Conservation (phyloP, 2,113 vertebrate species). For the Scomber scombrus region DNA sequence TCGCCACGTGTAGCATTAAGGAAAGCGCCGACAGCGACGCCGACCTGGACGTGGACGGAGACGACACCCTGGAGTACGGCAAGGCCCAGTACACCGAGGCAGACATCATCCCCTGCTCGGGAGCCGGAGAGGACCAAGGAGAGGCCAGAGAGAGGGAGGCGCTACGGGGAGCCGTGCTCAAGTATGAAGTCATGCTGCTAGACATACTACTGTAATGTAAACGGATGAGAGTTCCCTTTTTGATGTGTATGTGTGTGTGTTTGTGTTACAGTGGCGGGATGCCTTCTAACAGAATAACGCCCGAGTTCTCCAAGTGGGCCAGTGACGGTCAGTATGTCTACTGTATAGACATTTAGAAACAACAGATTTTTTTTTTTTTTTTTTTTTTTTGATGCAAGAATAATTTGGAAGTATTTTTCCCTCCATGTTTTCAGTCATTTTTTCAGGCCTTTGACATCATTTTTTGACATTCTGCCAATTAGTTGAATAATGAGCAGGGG, state of each 20-base stretch:
- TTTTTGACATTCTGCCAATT: too few relatives aligned
- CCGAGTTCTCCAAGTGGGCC: slow-evolving; percentile 99
- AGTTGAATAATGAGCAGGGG: too few relatives aligned
- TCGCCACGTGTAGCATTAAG: slow-evolving; percentile 96
- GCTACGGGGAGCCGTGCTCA: slow-evolving; percentile 96
- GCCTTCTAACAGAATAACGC: slow-evolving; percentile 96
- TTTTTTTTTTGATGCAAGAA: too few relatives aligned
- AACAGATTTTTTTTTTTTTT: background rate
- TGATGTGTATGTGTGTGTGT: slow-evolving; percentile 20
- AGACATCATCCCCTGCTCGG: slow-evolving; percentile 97
- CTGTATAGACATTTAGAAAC: background rate
- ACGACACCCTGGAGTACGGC: slow-evolving; percentile 98
- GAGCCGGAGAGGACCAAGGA: slow-evolving; percentile 96
- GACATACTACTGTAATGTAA: background rate
- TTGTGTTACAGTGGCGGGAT: slow-evolving; percentile 90
- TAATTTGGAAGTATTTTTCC: too few relatives aligned
- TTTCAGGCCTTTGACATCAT: too few relatives aligned
- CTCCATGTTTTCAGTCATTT: too few relatives aligned
- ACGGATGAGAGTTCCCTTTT: too few relatives aligned
- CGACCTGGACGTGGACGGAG: slow-evolving; percentile 97
- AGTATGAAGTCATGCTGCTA: slow-evolving; percentile 83
- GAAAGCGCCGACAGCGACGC: slow-evolving; percentile 97
- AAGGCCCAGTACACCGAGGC: slow-evolving; percentile 99
- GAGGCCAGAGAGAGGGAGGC: slow-evolving; percentile 98
- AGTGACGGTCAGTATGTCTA: slow-evolving; percentile 88